Base-by-base conservation (phyloP, 2,797 vertebrate species). In the Echeneis naucrates region DNA sequence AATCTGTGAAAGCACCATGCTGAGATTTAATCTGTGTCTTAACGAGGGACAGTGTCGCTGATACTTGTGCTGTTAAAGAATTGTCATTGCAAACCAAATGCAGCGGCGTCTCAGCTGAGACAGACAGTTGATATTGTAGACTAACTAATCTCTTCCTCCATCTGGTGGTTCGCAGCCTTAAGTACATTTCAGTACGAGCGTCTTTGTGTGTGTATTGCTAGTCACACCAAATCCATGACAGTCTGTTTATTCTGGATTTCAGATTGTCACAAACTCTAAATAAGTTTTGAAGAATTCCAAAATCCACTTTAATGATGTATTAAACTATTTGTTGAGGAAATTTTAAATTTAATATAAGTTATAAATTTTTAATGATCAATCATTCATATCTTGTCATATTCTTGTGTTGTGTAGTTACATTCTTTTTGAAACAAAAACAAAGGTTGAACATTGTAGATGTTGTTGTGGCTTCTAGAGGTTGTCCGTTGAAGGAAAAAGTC, bases 101-200 rank as follows among this genome's bases (percentile, higher is more conserved):
- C 13, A 24, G 13, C 5, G 47, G 24, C 2, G 23, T 10, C 14
- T 2, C 24, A 2, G 3, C 23, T 30, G 4, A 40, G 10, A 33
- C 1, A 11, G 0, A 23, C 45, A 23, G 11, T 23, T 21, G 21
- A n/a, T 3, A 24, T 37, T 38, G 21, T 16, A 3, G 60, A 21
- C 9, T n/a, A n/a, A 16, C 11, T 45, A n/a, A 23, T 33, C 60
- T 80, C 75, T 87, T 1, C 11, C 81, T 45, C 87, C 78, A 70
- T 82, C 87, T 87, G 24, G 60, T 85, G 81, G 87, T 45, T 48
- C 32, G 59, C 8, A 38, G 13, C 72, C 55, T 58, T 8, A 68
- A 12, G 42, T 47, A 62, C 38, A 44, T 42, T 8, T 19, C 44
- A 37, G 14, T 4, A 19, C 9, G 17, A 19, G 21, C 57, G 10